Conservation (phyloP, 2,113 vertebrate species). For the Nycticebus coucang region DNA sequence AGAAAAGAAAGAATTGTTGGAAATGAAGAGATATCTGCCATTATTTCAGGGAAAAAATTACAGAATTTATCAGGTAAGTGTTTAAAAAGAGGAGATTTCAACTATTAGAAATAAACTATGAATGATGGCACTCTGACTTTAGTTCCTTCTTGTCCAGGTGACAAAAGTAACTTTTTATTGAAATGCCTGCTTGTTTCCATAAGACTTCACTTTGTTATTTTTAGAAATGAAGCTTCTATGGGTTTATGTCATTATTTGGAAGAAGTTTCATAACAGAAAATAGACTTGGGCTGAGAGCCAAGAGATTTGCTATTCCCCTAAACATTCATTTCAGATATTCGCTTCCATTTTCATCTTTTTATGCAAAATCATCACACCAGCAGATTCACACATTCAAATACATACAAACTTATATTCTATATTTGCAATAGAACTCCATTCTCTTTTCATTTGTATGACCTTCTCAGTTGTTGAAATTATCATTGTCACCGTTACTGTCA, state of each 20-base stretch:
- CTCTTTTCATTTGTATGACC: constrained; percentile 42
- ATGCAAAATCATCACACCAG: constrained; percentile 34
- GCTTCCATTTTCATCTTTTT: constrained; percentile 27
- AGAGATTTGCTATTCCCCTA: neutral
- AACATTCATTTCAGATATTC: constrained; percentile 10
- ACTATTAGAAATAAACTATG: neutral
- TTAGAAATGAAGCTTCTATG: constrained; percentile 28
- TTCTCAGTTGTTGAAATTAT: constrained; percentile 39
- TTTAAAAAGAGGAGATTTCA: neutral
- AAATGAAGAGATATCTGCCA: neutral
- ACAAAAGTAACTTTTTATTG: constrained; percentile 31
- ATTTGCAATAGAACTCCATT: neutral
- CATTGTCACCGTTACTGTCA: constrained; percentile 56
- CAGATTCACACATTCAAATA: constrained; percentile 4
- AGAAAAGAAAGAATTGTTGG: neutral
- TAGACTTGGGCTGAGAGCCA: neutral
- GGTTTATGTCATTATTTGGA: constrained; percentile 20
- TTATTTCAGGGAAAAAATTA: neutral
- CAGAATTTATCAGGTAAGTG: neutral
- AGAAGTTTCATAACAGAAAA: constrained; percentile 45
- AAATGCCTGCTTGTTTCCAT: neutral
- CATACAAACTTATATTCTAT: neutral
- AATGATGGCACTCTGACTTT: neutral
- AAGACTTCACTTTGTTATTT: neutral
- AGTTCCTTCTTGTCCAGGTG: neutral